Evolutionary conservation across 2,797 vertebrate genomes (phyloP), one percentile per base, ranked within the genome.

Genomic region (Chelon auratus): DNA sequence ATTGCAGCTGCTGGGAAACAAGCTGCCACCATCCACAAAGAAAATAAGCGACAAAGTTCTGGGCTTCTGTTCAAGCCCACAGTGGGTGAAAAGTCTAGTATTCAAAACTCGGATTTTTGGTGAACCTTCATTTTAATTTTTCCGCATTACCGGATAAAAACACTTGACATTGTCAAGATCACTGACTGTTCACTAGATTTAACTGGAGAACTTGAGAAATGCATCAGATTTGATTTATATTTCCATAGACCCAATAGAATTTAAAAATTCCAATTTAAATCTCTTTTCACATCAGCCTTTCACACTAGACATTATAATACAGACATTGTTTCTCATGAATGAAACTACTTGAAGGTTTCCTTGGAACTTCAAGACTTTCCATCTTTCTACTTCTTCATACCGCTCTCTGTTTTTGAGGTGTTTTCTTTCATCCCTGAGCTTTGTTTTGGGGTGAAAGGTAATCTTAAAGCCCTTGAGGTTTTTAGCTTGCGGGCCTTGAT

Each of bases 381-480:
- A 9, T 36, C 33, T 48, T 51, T 63, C 26, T 65, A 20, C 77
- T 48, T 64, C 39, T 75, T 65, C 18, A 33, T 36, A 59, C 40
- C 15, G 45, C 55, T 48, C 33, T 78, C 59, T 68, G 9, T 18
- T 39, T 77, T 59, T 50, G 26, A 45, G 47, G 39, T 53, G 30
- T 72, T 76, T 57, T 68, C 72, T 75, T 75, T 80, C 72, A 85
- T 86, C 66, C 79, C 40, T 51, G 42, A 80, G 61, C 51, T 87
- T 75, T 77, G 70, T 84, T 81, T 80, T 60, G n/a, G 26, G 69
- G 68, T 81, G 50, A 77, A 81, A 69, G 74, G 68, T 84, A 81
- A 82, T 72, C 59, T 75, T 65, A 67, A 81, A 48, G 65, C 75
- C 75, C 62, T 65, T 18, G 33, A 81, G 72, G 69, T 20, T 82